Base-by-base conservation (phyloP, 1,140 invertebrate genomes). In the Dinoponera quadriceps region DNA sequence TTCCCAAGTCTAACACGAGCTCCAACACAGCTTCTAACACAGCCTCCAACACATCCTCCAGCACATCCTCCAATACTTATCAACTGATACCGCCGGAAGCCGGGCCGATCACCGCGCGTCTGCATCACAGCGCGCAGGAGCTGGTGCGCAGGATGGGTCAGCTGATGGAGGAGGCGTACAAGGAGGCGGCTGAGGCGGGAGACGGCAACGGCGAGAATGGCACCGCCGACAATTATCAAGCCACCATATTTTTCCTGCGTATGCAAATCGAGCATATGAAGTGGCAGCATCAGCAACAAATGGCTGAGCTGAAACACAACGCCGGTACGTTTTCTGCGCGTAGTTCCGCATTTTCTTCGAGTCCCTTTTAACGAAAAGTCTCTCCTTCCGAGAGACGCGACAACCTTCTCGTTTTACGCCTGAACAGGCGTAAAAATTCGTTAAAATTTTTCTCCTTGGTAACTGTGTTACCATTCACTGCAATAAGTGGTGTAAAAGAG, bases 261-360 rank as follows among this genome's bases (percentile, higher is more conserved):
- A 87, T 96, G 22, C 96, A 97, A 89, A 95, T 97, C 18, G 96
- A 97, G 87, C 95, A 95, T 18, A 91, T 96, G 55, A 95, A 95
- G 85, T 96, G 96, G 94, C 93, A 94, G 78, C 96, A 97, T 88
- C 93, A 95, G 65, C 95, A 96, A 82, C 95, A 96, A 89, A 90
- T 97, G 48, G 90, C 93, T 0, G 96, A 97, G 91, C 91, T 96
- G 2, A 95, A 95, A 87, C 95, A 96, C 80, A 96, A 96, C 90
- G 92, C 95, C 60, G 94, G 95, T 95, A 87, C 20, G 16, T 75
- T 0, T 60, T 68, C n/a, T 44, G 51, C 71, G 7, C 33, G 38
- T 44, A 44, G 38, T 11, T 33, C 69, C 51, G 20, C 71, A 77
- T 68, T 29, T 13, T 82, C 60, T 85, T 38, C 20, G 9, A 22